These are phyloP conservation scores for Tipula unca DNA, from an alignment of 2,888 invertebrate genomes.

Conservation along the genomic window DNA sequence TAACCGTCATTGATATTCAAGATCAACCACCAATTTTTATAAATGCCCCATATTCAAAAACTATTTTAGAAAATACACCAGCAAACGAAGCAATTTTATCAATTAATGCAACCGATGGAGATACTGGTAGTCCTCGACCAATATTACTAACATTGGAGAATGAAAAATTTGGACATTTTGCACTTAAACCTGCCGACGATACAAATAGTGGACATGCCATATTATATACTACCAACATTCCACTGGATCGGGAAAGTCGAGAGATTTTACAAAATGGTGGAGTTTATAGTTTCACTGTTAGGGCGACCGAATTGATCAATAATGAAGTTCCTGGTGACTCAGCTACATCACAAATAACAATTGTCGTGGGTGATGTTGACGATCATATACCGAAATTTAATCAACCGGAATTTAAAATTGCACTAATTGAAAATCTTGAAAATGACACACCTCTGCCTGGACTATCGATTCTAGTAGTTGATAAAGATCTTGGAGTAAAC, in stretches of 20 bases:
- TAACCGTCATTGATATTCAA: constrained; percentile 68
- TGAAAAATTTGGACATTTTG: constrained; percentile 60
- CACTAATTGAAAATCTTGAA: constrained; percentile 68
- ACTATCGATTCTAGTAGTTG: constrained; percentile 62
- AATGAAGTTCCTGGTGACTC: constrained; percentile 61
- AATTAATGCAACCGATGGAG: constrained; percentile 71
- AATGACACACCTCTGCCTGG: constrained; percentile 60
- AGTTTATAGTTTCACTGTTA: constrained; percentile 61
- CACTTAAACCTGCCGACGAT: constrained; percentile 45
- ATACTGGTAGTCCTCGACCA: constrained; percentile 62
- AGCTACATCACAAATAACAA: constrained; percentile 59
- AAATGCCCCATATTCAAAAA: constrained; percentile 71
- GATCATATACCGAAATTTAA: constrained; percentile 69
- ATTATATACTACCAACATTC: constrained; percentile 53
- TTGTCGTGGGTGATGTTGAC: constrained; percentile 70
- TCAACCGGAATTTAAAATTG: constrained; percentile 53
- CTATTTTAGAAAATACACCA: constrained; percentile 61
- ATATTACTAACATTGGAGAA: constrained; percentile 60
- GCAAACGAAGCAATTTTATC: constrained; percentile 57
- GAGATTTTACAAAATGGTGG: constrained; percentile 68
- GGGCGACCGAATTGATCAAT: constrained; percentile 66
- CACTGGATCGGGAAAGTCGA: constrained; percentile 67
- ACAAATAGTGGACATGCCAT: constrained; percentile 45
- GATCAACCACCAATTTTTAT: constrained; percentile 76
- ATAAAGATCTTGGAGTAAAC: constrained; percentile 64